Base-by-base conservation (phyloP, 2,113 vertebrate species). In the Carollia perspicillata region DNA sequence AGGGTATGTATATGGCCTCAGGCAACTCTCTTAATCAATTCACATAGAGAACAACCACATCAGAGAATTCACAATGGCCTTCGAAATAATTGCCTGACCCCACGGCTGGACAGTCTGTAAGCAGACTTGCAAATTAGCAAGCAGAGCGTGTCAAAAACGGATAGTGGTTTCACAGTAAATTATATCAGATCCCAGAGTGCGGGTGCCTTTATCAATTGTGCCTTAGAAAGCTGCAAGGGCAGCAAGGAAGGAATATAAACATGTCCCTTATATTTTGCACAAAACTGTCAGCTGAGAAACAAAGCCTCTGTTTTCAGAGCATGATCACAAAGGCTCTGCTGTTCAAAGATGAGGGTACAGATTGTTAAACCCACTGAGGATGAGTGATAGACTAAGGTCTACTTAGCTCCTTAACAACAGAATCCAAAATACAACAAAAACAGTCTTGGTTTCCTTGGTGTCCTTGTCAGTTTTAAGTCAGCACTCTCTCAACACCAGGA, bases 381-480 rank as follows among this genome's bases (percentile, higher is more conserved):
- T 40, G 55, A 96, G 23, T 72, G 85, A 97, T 93, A 22, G 51
- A 78, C 58, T 60, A 42, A 68, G 30, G 33, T 71, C 78, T 51
- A 63, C 37, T 7, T 44, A 74, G 28, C 35, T 47, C 28, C 6
- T 79, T 40, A 58, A 78, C 83, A 89, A 75, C 55, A 79, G 63
- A 83, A 90, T 42, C 66, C 40, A 83, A 89, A 94, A 89, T 26
- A 30, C 5, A 92, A 86, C 23, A 69, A 58, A 33, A 37, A 81
- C 89, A 23, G 1, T 49, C 71, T 81, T 93, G 91, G 60, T 65
- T 81, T 42, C 44, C 55, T 80, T n/a, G n/a, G 30, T 1, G 0
- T n/a, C 23, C 42, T 63, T 97, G 90, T 96, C 95, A 95, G 30
- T 80, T 91, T 89, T 51, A 75, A 93, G 40, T 97, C 88, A 96